phyloP scores from a whole-genome alignment of 37 sponge, comb jelly and placozoan species.

The Cliona cf. orientalis region DNA sequence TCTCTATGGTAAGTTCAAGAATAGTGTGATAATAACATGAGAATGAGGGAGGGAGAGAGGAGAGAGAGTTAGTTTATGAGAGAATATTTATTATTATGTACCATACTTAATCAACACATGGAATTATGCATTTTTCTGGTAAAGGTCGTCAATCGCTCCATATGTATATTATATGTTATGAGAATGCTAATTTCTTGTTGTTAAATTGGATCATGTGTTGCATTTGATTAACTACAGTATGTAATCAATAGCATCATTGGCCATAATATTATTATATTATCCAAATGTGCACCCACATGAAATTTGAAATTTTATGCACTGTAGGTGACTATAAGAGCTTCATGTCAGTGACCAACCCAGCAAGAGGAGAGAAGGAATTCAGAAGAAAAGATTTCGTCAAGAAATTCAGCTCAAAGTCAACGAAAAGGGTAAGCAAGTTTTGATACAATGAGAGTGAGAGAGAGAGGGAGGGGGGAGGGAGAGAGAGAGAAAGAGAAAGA shows the following conservation, averaged over 20 bases:
- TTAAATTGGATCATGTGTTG: too few species aligned
- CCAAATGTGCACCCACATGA: background rate
- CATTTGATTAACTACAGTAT: too few species aligned
- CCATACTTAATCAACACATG: too few species aligned
- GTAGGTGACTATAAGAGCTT: slow-evolving; percentile 26
- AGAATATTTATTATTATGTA: too few species aligned
- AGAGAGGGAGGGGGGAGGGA: background rate
- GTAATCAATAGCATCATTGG: too few species aligned
- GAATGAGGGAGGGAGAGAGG: background rate
- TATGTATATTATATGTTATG: too few species aligned
- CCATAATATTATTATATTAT: too few species aligned
- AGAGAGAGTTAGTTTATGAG: too few species aligned
- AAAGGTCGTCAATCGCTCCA: too few species aligned
- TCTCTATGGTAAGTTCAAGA: slow-evolving; percentile 65
- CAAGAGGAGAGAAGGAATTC: slow-evolving; percentile 20
- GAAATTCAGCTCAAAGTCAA: slow-evolving; percentile 65
- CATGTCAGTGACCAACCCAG: slow-evolving; percentile 9
- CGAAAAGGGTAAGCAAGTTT: slow-evolving; percentile 50
- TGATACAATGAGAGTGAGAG: background rate
- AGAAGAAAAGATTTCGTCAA: slow-evolving; percentile 36
- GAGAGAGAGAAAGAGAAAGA: background rate
- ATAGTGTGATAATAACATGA: too few species aligned
- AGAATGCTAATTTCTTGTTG: too few species aligned
- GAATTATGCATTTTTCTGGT: too few species aligned
- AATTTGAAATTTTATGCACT: background rate